Percentiles rank a stretch among this genome's conserved stretches.
phyloP scores from a whole-genome alignment of 2,113 vertebrate species.

The Mormoops blainvillei region DNA sequence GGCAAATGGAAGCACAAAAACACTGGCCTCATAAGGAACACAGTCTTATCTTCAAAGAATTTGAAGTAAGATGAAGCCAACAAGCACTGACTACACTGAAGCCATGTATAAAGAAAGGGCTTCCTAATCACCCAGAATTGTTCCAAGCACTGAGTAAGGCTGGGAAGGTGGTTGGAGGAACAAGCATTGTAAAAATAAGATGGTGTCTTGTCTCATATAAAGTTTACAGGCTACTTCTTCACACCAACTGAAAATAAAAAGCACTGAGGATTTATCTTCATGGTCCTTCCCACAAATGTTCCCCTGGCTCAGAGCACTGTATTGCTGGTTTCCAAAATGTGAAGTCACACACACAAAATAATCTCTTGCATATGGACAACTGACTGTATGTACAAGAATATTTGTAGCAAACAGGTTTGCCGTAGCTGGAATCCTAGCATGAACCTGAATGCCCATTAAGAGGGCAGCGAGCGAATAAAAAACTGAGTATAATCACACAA shows the following conservation, averaged over 20 bases:
- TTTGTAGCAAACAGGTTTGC: neutral
- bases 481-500: neutral
- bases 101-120: neutral
- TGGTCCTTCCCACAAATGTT: neutral
- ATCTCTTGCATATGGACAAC: neutral
- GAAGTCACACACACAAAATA: neutral
- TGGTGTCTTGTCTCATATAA: neutral
- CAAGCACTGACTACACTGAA: neutral
- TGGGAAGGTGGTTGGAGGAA: neutral
- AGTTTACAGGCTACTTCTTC: neutral
- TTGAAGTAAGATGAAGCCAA: neutral
- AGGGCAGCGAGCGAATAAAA: neutral
- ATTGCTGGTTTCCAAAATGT: neutral
- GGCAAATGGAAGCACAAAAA: neutral
- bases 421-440: neutral
- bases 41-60: neutral
- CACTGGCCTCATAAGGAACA: neutral
- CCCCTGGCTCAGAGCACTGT: neutral
- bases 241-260: neutral
- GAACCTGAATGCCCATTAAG: neutral
- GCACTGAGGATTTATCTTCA: neutral
- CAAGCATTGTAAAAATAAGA: neutral
- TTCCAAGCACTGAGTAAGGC: neutral
- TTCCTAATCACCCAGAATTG: neutral
- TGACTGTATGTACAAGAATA: neutral